Conservation (phyloP, 2,113 vertebrate genomes). For the Pipra filicauda region DNA sequence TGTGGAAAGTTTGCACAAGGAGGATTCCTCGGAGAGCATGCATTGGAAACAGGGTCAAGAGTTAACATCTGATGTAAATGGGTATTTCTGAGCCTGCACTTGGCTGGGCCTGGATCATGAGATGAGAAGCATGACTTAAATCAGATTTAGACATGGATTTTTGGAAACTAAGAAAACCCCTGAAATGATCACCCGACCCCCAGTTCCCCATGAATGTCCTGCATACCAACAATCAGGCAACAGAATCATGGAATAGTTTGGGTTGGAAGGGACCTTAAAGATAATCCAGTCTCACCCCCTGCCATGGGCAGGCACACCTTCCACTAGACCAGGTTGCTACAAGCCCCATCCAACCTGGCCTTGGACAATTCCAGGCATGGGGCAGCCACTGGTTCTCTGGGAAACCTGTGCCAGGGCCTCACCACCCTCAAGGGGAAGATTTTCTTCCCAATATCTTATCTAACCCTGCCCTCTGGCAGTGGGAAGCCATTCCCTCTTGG, state of each 20-base stretch:
- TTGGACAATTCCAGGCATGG: neutral
- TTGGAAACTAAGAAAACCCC: neutral
- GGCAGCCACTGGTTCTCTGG: neutral
- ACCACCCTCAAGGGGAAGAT: accelerated
- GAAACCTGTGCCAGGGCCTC: neutral
- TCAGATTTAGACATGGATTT: neutral
- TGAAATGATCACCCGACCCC: neutral
- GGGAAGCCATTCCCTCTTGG: neutral
- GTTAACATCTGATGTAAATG: neutral
- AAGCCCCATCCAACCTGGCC: neutral
- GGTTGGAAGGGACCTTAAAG: neutral
- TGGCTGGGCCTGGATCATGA: neutral
- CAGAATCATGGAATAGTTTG: neutral
- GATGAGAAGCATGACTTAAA: neutral
- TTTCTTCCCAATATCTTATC: neutral
- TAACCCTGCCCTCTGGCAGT: accelerated
- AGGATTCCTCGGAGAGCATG: neutral
- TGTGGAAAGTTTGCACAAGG: constrained; percentile 8
- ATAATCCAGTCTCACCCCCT: neutral
- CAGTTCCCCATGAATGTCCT: neutral
- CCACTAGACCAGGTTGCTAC: neutral
- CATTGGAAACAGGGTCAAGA: constrained; percentile 11
- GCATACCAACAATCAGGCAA: neutral
- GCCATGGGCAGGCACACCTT: neutral
- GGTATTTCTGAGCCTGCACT: constrained; percentile 18